Conservation (phyloP, 2,797 vertebrate species). For the Pangasius mekongensis region DNA sequence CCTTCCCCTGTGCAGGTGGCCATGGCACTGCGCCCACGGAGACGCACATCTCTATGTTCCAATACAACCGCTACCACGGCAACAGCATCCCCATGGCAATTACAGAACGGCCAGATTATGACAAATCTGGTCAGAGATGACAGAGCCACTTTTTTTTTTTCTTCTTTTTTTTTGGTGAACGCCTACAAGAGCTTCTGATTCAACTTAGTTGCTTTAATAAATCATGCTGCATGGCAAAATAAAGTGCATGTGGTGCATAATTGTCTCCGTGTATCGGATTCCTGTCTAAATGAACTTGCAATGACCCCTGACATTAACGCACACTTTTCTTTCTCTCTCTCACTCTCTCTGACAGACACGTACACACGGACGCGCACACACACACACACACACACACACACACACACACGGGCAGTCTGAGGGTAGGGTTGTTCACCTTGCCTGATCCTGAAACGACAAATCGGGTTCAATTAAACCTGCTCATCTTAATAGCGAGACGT, state of each 20-base stretch:
- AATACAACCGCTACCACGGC: slow-evolving; percentile 43
- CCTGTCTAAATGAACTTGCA: slow-evolving; percentile 32
- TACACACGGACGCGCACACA: not conserved
- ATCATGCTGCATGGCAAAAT: slow-evolving; percentile 1
- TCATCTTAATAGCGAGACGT: slow-evolving; percentile 39
- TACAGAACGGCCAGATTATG: slow-evolving; percentile 16
- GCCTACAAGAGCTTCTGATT: slow-evolving; percentile 24
- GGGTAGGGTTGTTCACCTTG: slow-evolving; percentile 33
- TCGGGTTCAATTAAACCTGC: slow-evolving; percentile 46
- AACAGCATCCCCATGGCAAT: slow-evolving; percentile 47
- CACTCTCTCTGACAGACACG: not conserved
- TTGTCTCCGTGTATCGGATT: slow-evolving; percentile 22
- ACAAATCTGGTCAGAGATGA: slow-evolving; percentile 25
- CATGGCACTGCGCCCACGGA: slow-evolving; percentile 62
- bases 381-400: not conserved
- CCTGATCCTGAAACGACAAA: slow-evolving; percentile 27
- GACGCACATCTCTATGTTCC: slow-evolving; percentile 61
- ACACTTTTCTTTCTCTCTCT: too few species aligned
- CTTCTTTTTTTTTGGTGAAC: not conserved
- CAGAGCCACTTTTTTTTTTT: not conserved
- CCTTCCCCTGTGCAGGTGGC: slow-evolving; percentile 69
- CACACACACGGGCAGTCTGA: not conserved
- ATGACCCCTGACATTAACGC: slow-evolving; percentile 12
- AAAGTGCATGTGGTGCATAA: slow-evolving; percentile 10
- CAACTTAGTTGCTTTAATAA: not conserved